Conservation (phyloP, 2,888 invertebrate genomes). For the Lysandra bellargus region DNA sequence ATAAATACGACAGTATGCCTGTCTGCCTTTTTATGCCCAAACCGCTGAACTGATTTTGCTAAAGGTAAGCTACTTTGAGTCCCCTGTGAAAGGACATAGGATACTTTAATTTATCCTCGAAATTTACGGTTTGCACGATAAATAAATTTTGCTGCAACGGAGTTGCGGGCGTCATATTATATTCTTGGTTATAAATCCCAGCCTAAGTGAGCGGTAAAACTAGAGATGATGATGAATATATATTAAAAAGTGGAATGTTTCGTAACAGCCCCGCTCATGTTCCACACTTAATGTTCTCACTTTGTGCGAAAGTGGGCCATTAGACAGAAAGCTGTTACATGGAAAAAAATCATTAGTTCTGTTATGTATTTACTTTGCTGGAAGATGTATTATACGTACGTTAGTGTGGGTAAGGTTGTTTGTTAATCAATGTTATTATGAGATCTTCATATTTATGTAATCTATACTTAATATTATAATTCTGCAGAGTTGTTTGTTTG, state of each 20-base stretch:
- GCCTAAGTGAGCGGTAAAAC: not conserved
- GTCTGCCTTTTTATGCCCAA: no score
- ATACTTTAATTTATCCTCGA: no score
- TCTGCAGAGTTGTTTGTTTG: no score
- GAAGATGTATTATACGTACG: not conserved
- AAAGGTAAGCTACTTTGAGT: no score
- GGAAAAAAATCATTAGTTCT: slow-evolving; percentile 23
- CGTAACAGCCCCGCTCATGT: not conserved
- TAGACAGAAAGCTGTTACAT: slow-evolving; percentile 14
- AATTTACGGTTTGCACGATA: no score
- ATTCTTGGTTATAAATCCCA: no score
- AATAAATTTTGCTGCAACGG: no score
- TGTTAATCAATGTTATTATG: not conserved
- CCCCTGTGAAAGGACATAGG: no score
- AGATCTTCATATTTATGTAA: not conserved
- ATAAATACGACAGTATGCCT: no score
- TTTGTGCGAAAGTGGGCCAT: slow-evolving; percentile 15
- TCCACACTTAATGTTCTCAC: slow-evolving; percentile 7
- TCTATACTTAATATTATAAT: no score
- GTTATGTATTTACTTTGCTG: slow-evolving; percentile 7
- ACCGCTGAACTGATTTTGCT: no score
- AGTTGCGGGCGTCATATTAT: no score
- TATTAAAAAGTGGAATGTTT: slow-evolving; percentile 1
- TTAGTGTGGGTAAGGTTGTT: not conserved
- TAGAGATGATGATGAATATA: not conserved